Evolutionary conservation across 2,113 vertebrate species (phyloP), one percentile per base, ranked within the genome.

Genomic region (Chionodraco myersi): DNA sequence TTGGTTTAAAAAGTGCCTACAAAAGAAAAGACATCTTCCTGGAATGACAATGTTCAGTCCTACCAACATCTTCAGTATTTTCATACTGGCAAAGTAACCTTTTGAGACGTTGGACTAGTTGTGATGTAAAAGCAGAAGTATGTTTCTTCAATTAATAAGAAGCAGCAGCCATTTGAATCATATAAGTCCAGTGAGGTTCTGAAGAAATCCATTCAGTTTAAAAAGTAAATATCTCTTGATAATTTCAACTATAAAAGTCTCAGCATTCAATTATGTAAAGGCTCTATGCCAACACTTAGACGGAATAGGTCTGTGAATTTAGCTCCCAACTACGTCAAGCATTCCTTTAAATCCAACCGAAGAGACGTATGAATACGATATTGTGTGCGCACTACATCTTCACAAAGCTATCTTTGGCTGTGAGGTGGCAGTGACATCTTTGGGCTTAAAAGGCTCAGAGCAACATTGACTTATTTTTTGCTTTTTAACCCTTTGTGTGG

Each of bases 331-430:
- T 67, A 79, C 72, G 26, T 71, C 26, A 45, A 53, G 56, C 57
- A 15, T 64, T 68, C 61, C 73, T 72, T 83, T 79, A 88, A 87
- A 82, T 70, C 66, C 57, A 63, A 6, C 75, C 9, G 0, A 41
- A 56, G 77, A 88, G 72, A 83, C 45, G 1, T 54, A 84, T 91
- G 12, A 93, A 91, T 92, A 91, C 92, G 80, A 82, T 56, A 92
- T 89, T 21, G 53, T 69, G 76, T 6, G 49, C 12, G 6, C 56
- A 34, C 63, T 51, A 61, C 83, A 78, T 79, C 61, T 26, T 72
- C 69, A 77, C 64, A 69, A 18, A 72, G 53, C 76, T 89, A 84
- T 90, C 57, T 86, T 87, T 75, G 63, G 81, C 53, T 1, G 57
- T 10, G 72, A 41, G 72, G 77, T 10, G 63, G 23, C 30, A 53